Base-by-base conservation (phyloP, 2,888 invertebrate species). In the Encarsia formosa region DNA sequence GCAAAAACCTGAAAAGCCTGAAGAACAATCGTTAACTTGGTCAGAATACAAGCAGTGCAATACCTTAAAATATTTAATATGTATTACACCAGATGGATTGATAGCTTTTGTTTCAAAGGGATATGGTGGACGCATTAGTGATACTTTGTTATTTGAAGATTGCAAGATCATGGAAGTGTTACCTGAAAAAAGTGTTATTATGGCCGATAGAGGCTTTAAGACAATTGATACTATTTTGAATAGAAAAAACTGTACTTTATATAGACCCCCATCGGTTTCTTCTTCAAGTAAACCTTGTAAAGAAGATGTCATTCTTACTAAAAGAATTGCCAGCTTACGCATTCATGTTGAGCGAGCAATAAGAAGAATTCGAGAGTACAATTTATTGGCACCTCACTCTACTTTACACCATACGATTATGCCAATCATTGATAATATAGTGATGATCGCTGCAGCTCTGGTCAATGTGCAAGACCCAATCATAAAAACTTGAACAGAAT, bases 281-380 rank as follows among this genome's bases (percentile, higher is more conserved):
- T n/a, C 45, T 13, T 42, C 23, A 16, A 15, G 22, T 41, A 46
- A 60, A 47, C 39, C 49, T 16, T 41, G 54, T 3, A 57, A 55
- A 55, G 19, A 23, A 19, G 62, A 63, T 9, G 61, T 59, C 2
- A 20, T 57, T n/a, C n/a, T 39, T 38, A 59, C 62, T 5, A 65
- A 65, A 52, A 24, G 54, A 49, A 63, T 67, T 20, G 63, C 65
- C 20, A 61, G 62, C 37, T 60, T 66, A 49, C 52, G 66, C 26
- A 67, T 66, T 16, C 65, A 68, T 59, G 58, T 68, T 26, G 67
- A 67, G 59, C 40, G 65, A 46, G 62, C 63, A 2, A 67, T 69
- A 32, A 15, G 60, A 31, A 37, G 58, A 19, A 26, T 56, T 11
- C 22, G 59, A 44, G 57, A 57, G 41, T 57, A 42, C 16, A 26